A percentile compares a stretch with the other conserved stretches of the same genome.
phyloP scores from a whole-genome alignment of 2,888 invertebrate genomes.

The Acronicta aceris region DNA sequence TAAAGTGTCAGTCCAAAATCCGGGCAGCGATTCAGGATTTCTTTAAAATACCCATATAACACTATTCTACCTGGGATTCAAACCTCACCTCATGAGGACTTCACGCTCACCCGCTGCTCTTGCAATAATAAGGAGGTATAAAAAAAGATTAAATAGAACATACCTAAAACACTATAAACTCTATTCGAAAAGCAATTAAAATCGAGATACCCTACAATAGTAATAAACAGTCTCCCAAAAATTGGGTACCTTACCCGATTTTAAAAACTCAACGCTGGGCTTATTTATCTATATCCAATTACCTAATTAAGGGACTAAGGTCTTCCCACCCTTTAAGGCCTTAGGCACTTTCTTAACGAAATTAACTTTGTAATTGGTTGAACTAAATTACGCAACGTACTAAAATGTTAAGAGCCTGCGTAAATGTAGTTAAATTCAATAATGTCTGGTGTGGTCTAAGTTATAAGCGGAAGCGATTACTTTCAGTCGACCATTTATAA shows the following conservation, averaged over 20 bases:
- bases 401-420: conserved; percentile 45
- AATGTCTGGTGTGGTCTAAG: conserved; percentile 31
- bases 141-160: too few species aligned
- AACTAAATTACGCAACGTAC: conserved; percentile 58
- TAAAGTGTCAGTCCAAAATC: too few species aligned
- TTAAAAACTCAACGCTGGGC: conserved; percentile 19
- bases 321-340: conserved; percentile 36
- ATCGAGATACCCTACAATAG: conserved; percentile 17
- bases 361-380: conserved; percentile 61
- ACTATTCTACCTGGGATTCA: too few species aligned
- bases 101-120: too few species aligned
- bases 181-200: conserved; percentile 23
- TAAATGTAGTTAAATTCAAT: conserved; percentile 59
- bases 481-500: too few species aligned
- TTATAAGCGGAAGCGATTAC: neutral
- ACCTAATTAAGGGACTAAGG: conserved; percentile 27
- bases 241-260: conserved; percentile 17
- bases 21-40: too few species aligned
- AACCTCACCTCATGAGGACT: too few species aligned
- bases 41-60: too few species aligned
- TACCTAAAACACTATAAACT: conserved; percentile 1
- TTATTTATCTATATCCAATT: conserved; percentile 18
- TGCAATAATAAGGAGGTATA: too few species aligned
- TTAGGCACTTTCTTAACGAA: conserved; percentile 56
- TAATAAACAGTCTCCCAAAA: conserved; percentile 22